Percentiles rank a stretch among this genome's conserved stretches.
Evolutionary conservation across 2,797 vertebrate species (phyloP).

Genomic region (Staurois parvus): DNA sequence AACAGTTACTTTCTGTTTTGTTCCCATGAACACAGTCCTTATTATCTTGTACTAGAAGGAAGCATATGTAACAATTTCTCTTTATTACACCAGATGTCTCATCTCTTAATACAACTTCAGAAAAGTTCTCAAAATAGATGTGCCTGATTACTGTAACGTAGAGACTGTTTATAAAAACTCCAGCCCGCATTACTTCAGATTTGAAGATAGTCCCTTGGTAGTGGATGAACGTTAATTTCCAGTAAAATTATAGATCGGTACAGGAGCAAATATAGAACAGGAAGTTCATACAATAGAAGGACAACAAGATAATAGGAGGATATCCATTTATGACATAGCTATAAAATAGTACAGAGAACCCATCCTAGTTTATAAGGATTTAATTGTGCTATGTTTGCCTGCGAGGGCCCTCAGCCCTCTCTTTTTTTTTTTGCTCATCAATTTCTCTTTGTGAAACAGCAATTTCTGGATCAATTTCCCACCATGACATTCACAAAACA

Average conservation of each 20-base stretch:
- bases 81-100: conserved; percentile 66
- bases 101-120: conserved; percentile 56
- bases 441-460: too few species aligned
- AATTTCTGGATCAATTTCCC: too few species aligned
- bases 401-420: neutral
- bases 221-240: neutral
- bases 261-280: conserved; percentile 2
- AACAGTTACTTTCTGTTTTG: conserved; percentile 62
- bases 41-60: conserved; percentile 66
- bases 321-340: conserved; percentile 8
- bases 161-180: neutral
- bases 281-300: conserved; percentile 5
- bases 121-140: conserved; percentile 21
- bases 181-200: neutral
- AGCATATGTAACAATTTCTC: conserved; percentile 57
- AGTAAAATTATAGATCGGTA: neutral
- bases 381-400: neutral
- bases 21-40: conserved; percentile 65
- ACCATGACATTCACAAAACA: too few species aligned
- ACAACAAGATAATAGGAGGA: conserved; percentile 27
- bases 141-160: conserved; percentile 17
- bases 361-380: neutral
- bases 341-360: neutral
- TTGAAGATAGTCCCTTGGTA: conserved; percentile 5
- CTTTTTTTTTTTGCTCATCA: too few species aligned